Base-by-base conservation (phyloP, 2,113 vertebrate genomes). In the Caloenas nicobarica region DNA sequence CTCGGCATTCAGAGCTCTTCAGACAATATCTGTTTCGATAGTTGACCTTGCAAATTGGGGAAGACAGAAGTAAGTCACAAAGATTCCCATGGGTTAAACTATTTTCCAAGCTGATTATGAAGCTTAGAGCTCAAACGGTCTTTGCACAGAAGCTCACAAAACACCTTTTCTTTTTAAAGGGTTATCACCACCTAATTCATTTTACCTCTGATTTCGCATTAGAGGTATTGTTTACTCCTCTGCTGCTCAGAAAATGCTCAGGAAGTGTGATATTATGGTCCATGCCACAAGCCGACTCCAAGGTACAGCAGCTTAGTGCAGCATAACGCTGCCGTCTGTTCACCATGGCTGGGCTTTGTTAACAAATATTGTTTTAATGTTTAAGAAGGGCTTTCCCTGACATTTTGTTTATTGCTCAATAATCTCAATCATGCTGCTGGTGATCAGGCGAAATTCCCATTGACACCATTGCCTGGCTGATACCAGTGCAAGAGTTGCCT, bases 41-140 rank as follows among this genome's bases (percentile, higher is more conserved):
- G 86, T 56, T 95, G 92, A 89, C 88, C 73, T 92, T 76, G 71
- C 79, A 80, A 74, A 89, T 0, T 62, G 68, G 24, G 64, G 60
- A 88, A 95, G 90, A 93, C 72, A 96, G 76, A 92, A 89, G 46
- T 77, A 92, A 93, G 95, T 96, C 92, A 95, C 95, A 94, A 74
- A 91, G 74, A 93, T 86, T 91, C 77, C 66, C 84, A 58, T 2
- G 88, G 74, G 89, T 89, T 96, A 96, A 96, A 92, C 81, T 95
- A 42, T 96, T 97, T 95, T 88, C 92, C 96, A 97, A 96, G 92
- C 89, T 87, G 96, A 87, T 95, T 97, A 95, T 53, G 74, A 95
- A 96, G 92, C 94, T 94, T 96, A 94, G 51, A 50, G 73, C 81
- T 96, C 51, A 93, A 93, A 81, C 23, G 65, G 89, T 77, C 72